phyloP scores from a whole-genome alignment of 2,797 vertebrate genomes.

The Lepus oiostolus region DNA sequence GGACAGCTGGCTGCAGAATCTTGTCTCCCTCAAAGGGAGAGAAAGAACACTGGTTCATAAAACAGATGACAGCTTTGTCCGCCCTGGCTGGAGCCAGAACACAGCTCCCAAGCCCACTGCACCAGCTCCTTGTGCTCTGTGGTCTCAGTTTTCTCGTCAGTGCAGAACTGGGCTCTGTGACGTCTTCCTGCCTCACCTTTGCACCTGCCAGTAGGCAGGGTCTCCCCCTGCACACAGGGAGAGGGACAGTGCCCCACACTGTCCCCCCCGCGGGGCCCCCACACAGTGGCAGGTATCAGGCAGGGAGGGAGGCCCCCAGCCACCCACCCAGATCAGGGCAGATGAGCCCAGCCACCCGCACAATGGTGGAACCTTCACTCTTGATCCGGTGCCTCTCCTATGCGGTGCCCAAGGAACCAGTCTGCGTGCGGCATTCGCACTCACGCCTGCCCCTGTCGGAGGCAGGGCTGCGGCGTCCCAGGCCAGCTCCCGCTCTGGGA shows the following conservation, averaged over 20 bases:
- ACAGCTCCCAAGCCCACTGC: not conserved
- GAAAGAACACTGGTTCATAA: not conserved
- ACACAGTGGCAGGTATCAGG: not conserved
- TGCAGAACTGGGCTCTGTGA: not conserved
- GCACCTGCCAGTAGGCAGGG: not conserved
- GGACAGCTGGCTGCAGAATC: not conserved
- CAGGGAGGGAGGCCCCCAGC: not conserved
- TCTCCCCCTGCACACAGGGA: not conserved
- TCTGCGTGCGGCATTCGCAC: rapidly evolving
- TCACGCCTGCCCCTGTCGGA: rapidly evolving
- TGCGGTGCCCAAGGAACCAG: not conserved
- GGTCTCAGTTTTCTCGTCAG: not conserved
- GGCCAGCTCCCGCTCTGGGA: not conserved
- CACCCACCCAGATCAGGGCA: not conserved
- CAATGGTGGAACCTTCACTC: rapidly evolving
- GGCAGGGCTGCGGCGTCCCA: not conserved
- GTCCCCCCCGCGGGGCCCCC: not conserved
- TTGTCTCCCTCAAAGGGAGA: rapidly evolving
- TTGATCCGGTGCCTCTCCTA: rapidly evolving
- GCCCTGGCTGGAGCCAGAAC: not conserved
- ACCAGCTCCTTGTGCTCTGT: rapidly evolving
- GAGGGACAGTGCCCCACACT: not conserved
- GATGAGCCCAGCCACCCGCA: too few relatives aligned
- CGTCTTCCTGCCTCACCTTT: not conserved
- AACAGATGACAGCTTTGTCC: not conserved